These are phyloP conservation scores for Protodeltote pygarga DNA, from an alignment of 2,888 invertebrate genomes.

Conservation along the genomic window DNA sequence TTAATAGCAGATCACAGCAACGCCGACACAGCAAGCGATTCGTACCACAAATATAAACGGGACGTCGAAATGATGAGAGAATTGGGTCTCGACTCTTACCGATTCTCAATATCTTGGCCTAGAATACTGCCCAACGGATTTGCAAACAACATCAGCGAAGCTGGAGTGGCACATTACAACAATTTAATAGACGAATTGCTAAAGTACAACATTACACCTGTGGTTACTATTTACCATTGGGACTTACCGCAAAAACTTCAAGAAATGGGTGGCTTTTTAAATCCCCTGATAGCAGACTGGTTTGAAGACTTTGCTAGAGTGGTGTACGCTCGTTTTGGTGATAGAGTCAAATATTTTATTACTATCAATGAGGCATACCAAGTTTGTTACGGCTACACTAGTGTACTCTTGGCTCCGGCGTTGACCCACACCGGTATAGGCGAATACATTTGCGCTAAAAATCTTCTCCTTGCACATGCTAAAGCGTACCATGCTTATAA, in stretches of 20 bases:
- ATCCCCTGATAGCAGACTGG: conserved; percentile 71
- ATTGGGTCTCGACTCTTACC: conserved; percentile 78
- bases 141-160: conserved; percentile 79
- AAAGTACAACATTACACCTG: conserved; percentile 87
- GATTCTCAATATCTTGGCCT: conserved; percentile 88
- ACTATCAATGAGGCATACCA: conserved; percentile 86
- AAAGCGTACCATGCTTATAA: conserved; percentile 71
- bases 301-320: conserved; percentile 79
- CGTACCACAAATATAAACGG: conserved; percentile 86
- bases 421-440: conserved; percentile 74
- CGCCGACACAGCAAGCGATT: conserved; percentile 87
- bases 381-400: conserved; percentile 74
- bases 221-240: conserved; percentile 85
- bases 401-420: conserved; percentile 59
- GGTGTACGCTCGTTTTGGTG: conserved; percentile 74
- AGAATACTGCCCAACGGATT: conserved; percentile 87
- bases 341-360: conserved; percentile 84
- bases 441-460: conserved; percentile 81
- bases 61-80: conserved; percentile 78
- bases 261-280: conserved; percentile 83
- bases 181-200: conserved; percentile 87
- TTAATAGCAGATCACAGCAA: conserved; percentile 67
- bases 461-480: conserved; percentile 85
- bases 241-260: conserved; percentile 84
- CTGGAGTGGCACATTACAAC: conserved; percentile 89